Evolutionary conservation across 30 jellyfish, hydroid and myxozoan genomes (phyloP).

Genomic region (Cassiopea andromeda): DNA sequence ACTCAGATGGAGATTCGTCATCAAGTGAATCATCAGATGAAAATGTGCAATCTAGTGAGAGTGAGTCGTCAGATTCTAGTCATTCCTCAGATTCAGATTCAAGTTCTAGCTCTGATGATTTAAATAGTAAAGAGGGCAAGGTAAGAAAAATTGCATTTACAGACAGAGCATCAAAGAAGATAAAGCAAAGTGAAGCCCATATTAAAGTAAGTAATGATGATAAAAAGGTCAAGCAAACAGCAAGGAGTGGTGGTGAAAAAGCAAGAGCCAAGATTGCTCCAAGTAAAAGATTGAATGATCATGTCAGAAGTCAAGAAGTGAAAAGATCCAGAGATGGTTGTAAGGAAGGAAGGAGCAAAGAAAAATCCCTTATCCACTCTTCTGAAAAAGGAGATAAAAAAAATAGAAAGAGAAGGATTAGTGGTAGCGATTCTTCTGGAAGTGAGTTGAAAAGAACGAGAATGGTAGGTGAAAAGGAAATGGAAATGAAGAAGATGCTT

Average conservation of each 20-base stretch:
- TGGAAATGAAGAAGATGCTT: slow-evolving; percentile 15
- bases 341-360: not conserved
- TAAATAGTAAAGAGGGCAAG: not conserved
- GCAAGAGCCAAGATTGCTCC: not conserved
- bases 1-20: slow-evolving; percentile 51
- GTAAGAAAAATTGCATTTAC: not conserved
- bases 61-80: slow-evolving; percentile 24
- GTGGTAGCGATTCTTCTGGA: not conserved
- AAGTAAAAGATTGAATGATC: not conserved
- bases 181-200: not conserved
- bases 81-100: slow-evolving; percentile 31
- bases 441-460: not conserved
- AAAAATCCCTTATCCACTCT: not conserved
- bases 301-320: slow-evolving; percentile 14
- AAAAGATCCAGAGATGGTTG: not conserved
- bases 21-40: slow-evolving; percentile 11
- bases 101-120: slow-evolving; percentile 3
- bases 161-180: not conserved
- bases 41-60: slow-evolving; percentile 17
- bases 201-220: not conserved
- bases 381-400: slow-evolving; percentile 3
- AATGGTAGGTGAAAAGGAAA: slow-evolving; percentile 4
- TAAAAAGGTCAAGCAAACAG: not conserved
- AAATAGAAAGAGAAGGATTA: slow-evolving; percentile 4
- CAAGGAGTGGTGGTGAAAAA: not conserved